Conservation (phyloP, 2,888 invertebrate genomes). For the Yponomeuta sedellus region DNA sequence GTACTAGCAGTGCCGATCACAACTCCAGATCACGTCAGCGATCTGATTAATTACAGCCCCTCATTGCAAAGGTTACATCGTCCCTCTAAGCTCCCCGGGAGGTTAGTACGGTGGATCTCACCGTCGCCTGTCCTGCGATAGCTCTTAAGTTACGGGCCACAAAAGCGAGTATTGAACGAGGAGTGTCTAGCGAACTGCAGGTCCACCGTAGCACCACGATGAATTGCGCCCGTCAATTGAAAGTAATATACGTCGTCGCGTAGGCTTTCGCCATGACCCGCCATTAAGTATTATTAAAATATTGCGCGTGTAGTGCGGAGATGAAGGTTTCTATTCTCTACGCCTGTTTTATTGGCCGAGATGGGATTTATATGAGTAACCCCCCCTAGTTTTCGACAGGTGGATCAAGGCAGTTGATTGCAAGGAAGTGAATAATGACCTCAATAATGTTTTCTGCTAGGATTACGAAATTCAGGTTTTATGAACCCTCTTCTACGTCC, state of each 20-base stretch:
- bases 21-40: neutral
- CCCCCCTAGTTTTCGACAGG: neutral
- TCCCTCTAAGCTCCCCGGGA: slow-evolving; percentile 16
- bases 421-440: too few species aligned
- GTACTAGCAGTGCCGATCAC: too few species aligned
- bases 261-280: slow-evolving; percentile 61
- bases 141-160: too few species aligned
- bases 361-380: slow-evolving; percentile 9
- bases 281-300: slow-evolving; percentile 76
- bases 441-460: too few species aligned
- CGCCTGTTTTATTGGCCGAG: slow-evolving; percentile 63
- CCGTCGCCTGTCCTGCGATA: too few species aligned
- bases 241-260: slow-evolving; percentile 68
- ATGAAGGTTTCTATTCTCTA: slow-evolving; percentile 54
- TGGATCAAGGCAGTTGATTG: neutral
- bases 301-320: slow-evolving; percentile 61
- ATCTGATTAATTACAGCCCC: slow-evolving; percentile 9
- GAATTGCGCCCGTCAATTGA: slow-evolving; percentile 67
- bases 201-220: slow-evolving; percentile 26
- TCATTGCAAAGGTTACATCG: slow-evolving; percentile 15
- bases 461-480: too few species aligned
- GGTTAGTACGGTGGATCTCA: slow-evolving; percentile 7
- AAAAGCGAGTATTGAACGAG: too few species aligned
- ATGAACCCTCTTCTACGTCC: too few species aligned
- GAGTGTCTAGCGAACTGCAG: too few species aligned